Conservation (phyloP, 2,113 vertebrate species). For the Clarias batrachus region DNA sequence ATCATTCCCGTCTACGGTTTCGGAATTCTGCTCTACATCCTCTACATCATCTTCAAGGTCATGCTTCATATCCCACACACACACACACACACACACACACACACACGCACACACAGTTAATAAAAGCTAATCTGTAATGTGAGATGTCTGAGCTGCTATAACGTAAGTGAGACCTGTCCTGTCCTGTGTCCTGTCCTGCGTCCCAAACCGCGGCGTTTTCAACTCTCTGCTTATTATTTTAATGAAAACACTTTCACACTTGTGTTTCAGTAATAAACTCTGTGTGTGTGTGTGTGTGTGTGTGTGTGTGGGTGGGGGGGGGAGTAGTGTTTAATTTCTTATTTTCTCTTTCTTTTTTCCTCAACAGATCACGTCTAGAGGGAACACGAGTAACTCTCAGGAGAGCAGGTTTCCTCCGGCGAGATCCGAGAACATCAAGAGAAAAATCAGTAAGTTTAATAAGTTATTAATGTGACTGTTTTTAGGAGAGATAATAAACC, state of each 20-base stretch:
- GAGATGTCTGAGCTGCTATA: not conserved
- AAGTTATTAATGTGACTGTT: not conserved
- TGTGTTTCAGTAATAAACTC: too few relatives aligned
- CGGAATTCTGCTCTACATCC: constrained; percentile 92
- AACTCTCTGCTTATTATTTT: too few relatives aligned
- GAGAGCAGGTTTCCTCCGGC: constrained; percentile 69
- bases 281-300: too few relatives aligned
- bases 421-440: constrained; percentile 78
- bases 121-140: too few relatives aligned
- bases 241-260: too few relatives aligned
- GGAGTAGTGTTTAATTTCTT: not conserved
- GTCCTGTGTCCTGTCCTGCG: too few relatives aligned
- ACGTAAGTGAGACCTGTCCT: too few relatives aligned
- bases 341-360: constrained; percentile 5
- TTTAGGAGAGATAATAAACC: not conserved
- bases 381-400: constrained; percentile 66
- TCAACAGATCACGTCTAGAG: constrained; percentile 85
- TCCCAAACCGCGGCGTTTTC: too few relatives aligned
- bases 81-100: not conserved
- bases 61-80: too few relatives aligned
- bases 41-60: constrained; percentile 23
- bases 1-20: constrained; percentile 98
- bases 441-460: constrained; percentile 86
- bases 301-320: not conserved
- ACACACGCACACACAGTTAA: not conserved